These are phyloP conservation scores for Panthera uncia DNA, from an alignment of 2,113 vertebrate species.

Conservation along the genomic window DNA sequence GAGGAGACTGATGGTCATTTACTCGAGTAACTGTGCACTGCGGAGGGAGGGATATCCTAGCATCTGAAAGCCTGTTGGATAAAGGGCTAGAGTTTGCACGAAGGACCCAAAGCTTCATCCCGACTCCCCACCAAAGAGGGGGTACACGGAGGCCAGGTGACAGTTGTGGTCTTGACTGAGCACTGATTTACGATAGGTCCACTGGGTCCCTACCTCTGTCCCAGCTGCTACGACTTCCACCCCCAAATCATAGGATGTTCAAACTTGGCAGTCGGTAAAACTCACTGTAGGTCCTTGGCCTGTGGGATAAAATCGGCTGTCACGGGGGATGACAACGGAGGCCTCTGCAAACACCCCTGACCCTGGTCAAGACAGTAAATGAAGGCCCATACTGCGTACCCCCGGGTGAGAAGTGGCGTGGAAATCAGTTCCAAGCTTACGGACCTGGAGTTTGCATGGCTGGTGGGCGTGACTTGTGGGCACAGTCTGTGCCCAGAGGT, in stretches of 20 bases:
- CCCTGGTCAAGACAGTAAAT: neutral
- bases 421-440: neutral
- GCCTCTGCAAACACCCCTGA: neutral
- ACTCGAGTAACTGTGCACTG: accelerated
- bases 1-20: neutral
- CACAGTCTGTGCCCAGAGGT: neutral
- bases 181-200: neutral
- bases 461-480: too few species aligned
- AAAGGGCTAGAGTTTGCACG: neutral
- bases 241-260: neutral
- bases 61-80: too few species aligned
- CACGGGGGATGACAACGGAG: neutral
- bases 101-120: too few species aligned
- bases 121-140: neutral
- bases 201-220: neutral
- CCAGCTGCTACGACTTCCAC: accelerated
- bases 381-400: accelerated
- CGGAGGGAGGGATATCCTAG: accelerated
- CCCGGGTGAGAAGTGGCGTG: neutral
- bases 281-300: neutral
- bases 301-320: neutral
- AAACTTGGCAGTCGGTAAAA: neutral
- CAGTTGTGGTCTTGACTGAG: neutral
- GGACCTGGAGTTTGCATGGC: neutral
- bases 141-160: too few species aligned